phyloP scores from a whole-genome alignment of 1,140 invertebrate genomes.

The Myzus persicae region DNA sequence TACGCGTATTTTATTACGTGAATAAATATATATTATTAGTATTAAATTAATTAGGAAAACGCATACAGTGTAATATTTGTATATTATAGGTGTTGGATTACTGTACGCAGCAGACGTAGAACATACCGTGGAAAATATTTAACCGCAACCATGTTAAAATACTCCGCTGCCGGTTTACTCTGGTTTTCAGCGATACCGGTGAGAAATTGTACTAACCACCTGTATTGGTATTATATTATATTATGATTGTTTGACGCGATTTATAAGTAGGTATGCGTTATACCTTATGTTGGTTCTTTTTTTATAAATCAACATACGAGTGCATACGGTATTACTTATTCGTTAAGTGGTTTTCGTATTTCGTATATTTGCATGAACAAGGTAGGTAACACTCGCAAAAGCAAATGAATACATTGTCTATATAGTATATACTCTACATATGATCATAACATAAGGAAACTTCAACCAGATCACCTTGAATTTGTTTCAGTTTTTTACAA shows the following conservation, averaged over 20 bases:
- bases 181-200: slow-evolving; percentile 48
- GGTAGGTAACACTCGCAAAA: background rate
- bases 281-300: background rate
- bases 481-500: background rate
- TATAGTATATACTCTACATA: background rate
- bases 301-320: background rate
- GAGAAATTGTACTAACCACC: slow-evolving; percentile 9
- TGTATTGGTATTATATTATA: background rate
- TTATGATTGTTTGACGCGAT: background rate
- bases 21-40: slow-evolving; percentile 12
- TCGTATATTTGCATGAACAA: background rate
- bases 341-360: background rate
- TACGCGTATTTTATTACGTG: slow-evolving; percentile 13
- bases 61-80: background rate
- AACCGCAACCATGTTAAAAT: background rate
- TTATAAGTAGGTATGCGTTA: background rate
- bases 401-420: background rate
- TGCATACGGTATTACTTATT: background rate
- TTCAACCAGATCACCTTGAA: background rate
- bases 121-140: slow-evolving; percentile 19
- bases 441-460: background rate
- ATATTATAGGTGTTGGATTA: background rate
- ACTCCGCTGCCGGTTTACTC: background rate
- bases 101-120: background rate
- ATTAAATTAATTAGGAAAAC: slow-evolving; percentile 38